A percentile compares a stretch with the other conserved stretches of the same genome.
Evolutionary conservation across 30 jellyfish, hydroid and myxozoan genomes (phyloP).

Genomic region (Phacellophora camtschatica): DNA sequence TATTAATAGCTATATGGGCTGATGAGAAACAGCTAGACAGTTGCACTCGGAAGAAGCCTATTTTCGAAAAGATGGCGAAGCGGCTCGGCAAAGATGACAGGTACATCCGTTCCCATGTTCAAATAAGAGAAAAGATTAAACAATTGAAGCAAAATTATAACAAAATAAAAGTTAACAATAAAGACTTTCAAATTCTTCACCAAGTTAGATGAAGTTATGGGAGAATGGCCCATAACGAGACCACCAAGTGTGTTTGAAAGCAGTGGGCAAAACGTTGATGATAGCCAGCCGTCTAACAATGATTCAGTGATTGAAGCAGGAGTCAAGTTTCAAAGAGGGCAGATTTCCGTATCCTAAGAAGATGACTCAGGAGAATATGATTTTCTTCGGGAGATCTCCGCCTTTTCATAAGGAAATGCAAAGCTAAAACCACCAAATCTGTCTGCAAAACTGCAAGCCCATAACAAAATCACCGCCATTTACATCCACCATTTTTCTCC

Average conservation of each 20-base stretch:
- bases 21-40: slow-evolving; percentile 11
- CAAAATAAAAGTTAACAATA: slow-evolving; percentile 16
- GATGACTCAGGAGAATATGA: too few species aligned
- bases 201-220: not conserved
- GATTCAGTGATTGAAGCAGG: too few species aligned
- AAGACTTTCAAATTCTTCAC: slow-evolving; percentile 1
- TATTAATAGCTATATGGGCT: not conserved
- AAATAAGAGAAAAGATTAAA: slow-evolving; percentile 14
- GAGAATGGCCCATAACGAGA: not conserved
- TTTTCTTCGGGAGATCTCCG: too few species aligned
- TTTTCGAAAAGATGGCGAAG: slow-evolving; percentile 5
- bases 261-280: not conserved
- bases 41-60: slow-evolving; percentile 11
- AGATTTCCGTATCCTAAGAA: too few species aligned
- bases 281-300: not conserved
- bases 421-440: too few species aligned
- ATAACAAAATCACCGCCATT: too few species aligned
- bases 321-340: too few species aligned
- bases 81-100: not conserved
- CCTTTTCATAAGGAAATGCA: too few species aligned
- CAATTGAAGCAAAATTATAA: slow-evolving; percentile 7
- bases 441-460: too few species aligned
- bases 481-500: too few species aligned
- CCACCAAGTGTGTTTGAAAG: not conserved
- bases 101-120: not conserved